Evolutionary conservation across 2,113 vertebrate species (phyloP).

Genomic region (Aegotheles bennettii): DNA sequence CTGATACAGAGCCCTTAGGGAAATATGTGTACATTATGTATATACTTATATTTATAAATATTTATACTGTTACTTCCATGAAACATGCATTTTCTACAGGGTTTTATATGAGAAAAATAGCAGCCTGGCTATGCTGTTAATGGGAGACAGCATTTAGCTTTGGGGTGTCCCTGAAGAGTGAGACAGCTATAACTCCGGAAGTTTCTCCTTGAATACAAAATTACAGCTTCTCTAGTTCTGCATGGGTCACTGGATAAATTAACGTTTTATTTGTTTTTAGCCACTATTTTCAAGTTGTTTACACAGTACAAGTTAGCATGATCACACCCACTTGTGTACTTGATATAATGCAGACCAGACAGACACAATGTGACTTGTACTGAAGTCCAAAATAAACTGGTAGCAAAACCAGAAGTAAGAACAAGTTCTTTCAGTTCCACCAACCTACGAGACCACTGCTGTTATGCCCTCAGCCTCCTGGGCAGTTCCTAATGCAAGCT

Average conservation of each 20-base stretch:
- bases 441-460: neutral
- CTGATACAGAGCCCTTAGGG: neutral
- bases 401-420: neutral
- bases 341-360: neutral
- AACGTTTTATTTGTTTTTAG: neutral
- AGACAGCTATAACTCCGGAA: neutral
- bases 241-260: neutral
- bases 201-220: neutral
- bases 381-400: neutral
- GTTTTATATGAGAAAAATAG: neutral
- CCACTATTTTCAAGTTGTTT: neutral
- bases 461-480: neutral
- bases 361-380: neutral
- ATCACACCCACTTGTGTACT: too few species aligned
- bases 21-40: neutral
- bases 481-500: neutral
- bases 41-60: neutral
- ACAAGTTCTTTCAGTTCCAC: neutral
- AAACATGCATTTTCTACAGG: neutral
- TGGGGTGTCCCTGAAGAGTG: neutral
- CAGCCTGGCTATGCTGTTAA: neutral
- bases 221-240: neutral
- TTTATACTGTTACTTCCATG: neutral
- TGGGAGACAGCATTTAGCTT: neutral
- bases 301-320: neutral